These are phyloP conservation scores for Mythimna albipuncta DNA, from an alignment of 2,888 invertebrate genomes.

Conservation along the genomic window DNA sequence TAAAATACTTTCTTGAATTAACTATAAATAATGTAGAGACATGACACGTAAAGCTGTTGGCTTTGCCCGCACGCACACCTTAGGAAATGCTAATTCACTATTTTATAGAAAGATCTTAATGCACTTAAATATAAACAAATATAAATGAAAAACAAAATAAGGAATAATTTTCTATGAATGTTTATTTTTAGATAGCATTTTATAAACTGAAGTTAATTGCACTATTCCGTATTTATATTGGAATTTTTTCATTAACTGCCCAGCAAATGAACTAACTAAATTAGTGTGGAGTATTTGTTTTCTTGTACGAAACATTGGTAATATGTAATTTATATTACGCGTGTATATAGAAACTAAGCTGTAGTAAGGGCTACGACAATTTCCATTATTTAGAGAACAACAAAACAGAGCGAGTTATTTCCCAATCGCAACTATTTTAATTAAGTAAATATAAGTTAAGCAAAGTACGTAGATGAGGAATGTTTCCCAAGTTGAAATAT, in stretches of 20 bases:
- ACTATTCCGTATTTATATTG: conserved; percentile 9
- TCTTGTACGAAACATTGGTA: background rate
- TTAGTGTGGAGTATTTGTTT: background rate
- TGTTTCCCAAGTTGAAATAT: conserved; percentile 41
- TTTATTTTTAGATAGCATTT: conserved; percentile 18
- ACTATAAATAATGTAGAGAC: conserved; percentile 56
- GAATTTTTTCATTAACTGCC: conserved; percentile 2
- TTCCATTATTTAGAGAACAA: background rate
- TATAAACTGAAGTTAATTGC: conserved; percentile 13
- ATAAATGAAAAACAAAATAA: conserved; percentile 20
- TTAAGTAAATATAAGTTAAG: conserved; percentile 1
- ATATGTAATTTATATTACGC: background rate
- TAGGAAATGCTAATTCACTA: conserved; percentile 48
- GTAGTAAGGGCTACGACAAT: background rate
- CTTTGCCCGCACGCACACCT: conserved; percentile 50
- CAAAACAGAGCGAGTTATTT: background rate
- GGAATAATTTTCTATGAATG: background rate
- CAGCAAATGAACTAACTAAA: background rate
- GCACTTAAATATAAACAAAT: conserved; percentile 23
- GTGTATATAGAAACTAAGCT: background rate
- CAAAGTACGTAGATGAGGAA: conserved; percentile 16
- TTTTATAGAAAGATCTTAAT: conserved; percentile 39
- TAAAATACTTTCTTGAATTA: conserved; percentile 48
- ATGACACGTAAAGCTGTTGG: conserved; percentile 51
- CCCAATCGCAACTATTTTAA: background rate